A percentile compares a stretch with the other conserved stretches of the same genome.
These are phyloP conservation scores for Lindbergichthys nudifrons DNA, from an alignment of 2,797 vertebrate genomes.

Conservation along the genomic window DNA sequence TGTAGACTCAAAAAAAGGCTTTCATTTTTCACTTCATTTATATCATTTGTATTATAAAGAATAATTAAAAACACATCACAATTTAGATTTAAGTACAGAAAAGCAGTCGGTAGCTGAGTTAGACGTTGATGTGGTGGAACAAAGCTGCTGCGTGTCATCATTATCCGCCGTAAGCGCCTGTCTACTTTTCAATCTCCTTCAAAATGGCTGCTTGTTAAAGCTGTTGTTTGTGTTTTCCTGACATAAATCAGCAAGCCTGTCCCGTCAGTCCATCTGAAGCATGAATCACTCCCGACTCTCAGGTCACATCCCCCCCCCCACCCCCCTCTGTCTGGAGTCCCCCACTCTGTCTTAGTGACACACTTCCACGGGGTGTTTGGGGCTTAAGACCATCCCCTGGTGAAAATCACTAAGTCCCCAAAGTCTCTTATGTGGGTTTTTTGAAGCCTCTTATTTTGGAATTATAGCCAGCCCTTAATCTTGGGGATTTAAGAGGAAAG, in stretches of 20 bases:
- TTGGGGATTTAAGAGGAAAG: constrained; percentile 65
- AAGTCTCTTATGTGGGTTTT: constrained; percentile 71
- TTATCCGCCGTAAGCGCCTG: constrained; percentile 14
- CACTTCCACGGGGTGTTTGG: constrained; percentile 42
- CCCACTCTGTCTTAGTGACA: constrained; percentile 30
- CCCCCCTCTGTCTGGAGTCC: constrained; percentile 42
- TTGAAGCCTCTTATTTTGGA: constrained; percentile 74
- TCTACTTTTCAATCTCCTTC: constrained; percentile 1
- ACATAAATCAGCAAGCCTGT: constrained; percentile 19
- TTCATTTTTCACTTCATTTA: neutral
- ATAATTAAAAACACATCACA: neutral
- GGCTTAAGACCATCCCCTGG: constrained; percentile 63
- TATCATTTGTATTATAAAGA: neutral
- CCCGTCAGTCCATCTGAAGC: constrained; percentile 19
- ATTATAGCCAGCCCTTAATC: constrained; percentile 74
- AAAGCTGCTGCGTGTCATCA: neutral
- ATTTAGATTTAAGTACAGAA: neutral
- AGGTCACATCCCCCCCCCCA: constrained; percentile 35
- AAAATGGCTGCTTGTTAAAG: neutral
- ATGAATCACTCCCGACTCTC: constrained; percentile 42
- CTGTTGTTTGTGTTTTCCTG: neutral
- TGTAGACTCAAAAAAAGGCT: rapidly evolving
- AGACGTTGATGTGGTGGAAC: neutral
- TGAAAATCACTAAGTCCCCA: constrained; percentile 61
- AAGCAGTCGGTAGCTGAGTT: neutral